A percentile compares a stretch with the other conserved stretches of the same genome.
Conservation (phyloP, 2,888 invertebrate species). For the Agriopis aurantiaria region DNA sequence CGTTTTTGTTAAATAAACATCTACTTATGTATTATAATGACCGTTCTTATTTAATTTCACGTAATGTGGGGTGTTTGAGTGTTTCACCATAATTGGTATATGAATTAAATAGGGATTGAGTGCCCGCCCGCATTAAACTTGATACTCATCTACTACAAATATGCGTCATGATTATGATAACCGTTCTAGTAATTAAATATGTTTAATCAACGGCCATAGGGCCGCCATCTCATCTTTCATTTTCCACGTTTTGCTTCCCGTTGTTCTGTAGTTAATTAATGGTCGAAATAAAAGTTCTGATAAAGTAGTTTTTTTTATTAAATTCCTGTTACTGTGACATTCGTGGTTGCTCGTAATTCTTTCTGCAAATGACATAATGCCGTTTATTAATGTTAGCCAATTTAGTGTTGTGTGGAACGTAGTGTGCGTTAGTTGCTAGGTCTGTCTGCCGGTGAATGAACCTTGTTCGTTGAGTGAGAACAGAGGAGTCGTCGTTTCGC, state of each 20-base stretch:
- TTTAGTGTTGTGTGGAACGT: slow-evolving; percentile 47
- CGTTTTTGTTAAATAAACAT: slow-evolving; percentile 54
- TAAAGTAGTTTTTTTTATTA: slow-evolving; percentile 33
- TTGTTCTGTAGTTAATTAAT: slow-evolving; percentile 42
- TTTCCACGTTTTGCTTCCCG: slow-evolving; percentile 37
- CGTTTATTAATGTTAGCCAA: slow-evolving; percentile 55
- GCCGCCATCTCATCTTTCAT: slow-evolving; percentile 38
- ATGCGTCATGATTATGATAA: slow-evolving; percentile 26
- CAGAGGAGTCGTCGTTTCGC: slow-evolving; percentile 39
- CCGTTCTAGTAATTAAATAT: slow-evolving; percentile 43
- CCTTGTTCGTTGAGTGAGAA: slow-evolving; percentile 49
- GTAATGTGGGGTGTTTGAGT: slow-evolving; percentile 51
- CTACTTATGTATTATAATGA: slow-evolving; percentile 54
- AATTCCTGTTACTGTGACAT: slow-evolving; percentile 42
- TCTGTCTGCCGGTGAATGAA: slow-evolving; percentile 57
- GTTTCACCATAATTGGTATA: slow-evolving; percentile 49
- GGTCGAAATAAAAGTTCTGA: slow-evolving; percentile 34
- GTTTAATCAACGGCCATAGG: slow-evolving; percentile 35
- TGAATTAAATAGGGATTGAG: slow-evolving; percentile 43
- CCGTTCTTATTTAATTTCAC: slow-evolving; percentile 56
- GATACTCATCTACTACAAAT: slow-evolving; percentile 37
- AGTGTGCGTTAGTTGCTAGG: slow-evolving; percentile 44
- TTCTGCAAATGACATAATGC: slow-evolving; percentile 52
- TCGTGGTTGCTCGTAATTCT: slow-evolving; percentile 53
- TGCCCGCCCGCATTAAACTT: slow-evolving; percentile 50